Percentiles rank a stretch among this genome's conserved stretches.
These are phyloP conservation scores for Eupsilia transversa DNA, from an alignment of 2,888 invertebrate species.

Conservation along the genomic window DNA sequence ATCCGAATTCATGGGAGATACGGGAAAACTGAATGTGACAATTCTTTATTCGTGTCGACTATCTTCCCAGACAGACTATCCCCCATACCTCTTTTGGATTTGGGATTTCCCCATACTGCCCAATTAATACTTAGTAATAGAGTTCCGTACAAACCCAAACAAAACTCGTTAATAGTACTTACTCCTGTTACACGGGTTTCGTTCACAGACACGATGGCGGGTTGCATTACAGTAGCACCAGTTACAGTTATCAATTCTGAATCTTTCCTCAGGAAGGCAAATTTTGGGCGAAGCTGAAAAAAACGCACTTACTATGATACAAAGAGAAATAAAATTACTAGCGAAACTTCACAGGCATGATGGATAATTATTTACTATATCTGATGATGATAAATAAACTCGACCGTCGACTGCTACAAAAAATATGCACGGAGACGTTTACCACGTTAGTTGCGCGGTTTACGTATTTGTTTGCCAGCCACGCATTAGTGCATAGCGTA, in stretches of 20 bases:
- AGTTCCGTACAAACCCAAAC: background rate
- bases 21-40: background rate
- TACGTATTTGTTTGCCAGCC: background rate
- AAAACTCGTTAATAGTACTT: background rate
- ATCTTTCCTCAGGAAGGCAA: background rate
- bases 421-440: background rate
- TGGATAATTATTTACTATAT: background rate
- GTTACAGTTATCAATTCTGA: background rate
- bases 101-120: background rate
- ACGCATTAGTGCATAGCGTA: background rate
- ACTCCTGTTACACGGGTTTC: background rate
- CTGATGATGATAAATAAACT: too few relatives aligned
- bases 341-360: background rate
- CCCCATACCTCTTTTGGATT: background rate
- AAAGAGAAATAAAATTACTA: background rate
- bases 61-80: background rate
- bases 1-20: background rate
- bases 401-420: too few relatives aligned
- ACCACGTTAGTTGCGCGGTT: background rate
- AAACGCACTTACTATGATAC: background rate
- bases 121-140: background rate
- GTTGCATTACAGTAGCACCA: background rate
- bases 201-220: background rate
- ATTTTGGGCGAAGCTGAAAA: conserved; percentile 2
- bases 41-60: background rate